Percentiles rank a stretch among this genome's conserved stretches.
These are phyloP conservation scores for Falco columbarius DNA, from an alignment of 2,797 vertebrate species.

Conservation along the genomic window DNA sequence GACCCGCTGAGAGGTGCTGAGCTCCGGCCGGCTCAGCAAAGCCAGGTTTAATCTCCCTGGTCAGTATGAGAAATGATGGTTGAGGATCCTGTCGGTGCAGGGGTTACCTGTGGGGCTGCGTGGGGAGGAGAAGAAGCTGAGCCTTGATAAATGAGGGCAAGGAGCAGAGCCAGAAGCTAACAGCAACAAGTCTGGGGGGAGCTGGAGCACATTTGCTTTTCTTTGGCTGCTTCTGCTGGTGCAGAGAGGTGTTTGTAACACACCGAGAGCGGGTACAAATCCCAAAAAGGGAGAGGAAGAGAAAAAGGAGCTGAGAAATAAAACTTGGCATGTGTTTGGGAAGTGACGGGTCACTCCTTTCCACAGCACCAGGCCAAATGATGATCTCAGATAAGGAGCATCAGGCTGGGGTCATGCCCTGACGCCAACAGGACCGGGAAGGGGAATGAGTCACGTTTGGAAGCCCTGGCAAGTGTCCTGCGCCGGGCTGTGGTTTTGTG, in stretches of 20 bases:
- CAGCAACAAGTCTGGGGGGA: neutral
- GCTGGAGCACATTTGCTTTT: neutral
- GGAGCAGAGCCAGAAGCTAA: neutral
- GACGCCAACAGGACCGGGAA: neutral
- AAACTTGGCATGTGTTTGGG: neutral
- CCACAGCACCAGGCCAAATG: accelerated
- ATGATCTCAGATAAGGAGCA: neutral
- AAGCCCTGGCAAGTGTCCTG: neutral
- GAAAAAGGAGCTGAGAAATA: neutral
- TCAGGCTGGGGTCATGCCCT: neutral
- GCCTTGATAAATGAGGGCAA: neutral
- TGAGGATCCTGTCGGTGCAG: neutral
- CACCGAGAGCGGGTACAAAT: neutral
- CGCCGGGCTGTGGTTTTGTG: neutral
- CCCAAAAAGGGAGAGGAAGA: neutral
- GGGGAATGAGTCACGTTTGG: neutral
- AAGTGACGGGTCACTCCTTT: neutral
- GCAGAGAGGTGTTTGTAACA: neutral
- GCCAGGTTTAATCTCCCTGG: neutral
- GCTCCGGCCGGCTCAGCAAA: neutral
- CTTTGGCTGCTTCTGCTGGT: neutral
- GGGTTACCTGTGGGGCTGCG: neutral
- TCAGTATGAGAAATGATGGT: neutral
- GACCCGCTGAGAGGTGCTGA: accelerated
- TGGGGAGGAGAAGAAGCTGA: neutral